Evolutionary conservation across 2,888 invertebrate genomes (phyloP).

Genomic region (Ennomos fuscantarius): DNA sequence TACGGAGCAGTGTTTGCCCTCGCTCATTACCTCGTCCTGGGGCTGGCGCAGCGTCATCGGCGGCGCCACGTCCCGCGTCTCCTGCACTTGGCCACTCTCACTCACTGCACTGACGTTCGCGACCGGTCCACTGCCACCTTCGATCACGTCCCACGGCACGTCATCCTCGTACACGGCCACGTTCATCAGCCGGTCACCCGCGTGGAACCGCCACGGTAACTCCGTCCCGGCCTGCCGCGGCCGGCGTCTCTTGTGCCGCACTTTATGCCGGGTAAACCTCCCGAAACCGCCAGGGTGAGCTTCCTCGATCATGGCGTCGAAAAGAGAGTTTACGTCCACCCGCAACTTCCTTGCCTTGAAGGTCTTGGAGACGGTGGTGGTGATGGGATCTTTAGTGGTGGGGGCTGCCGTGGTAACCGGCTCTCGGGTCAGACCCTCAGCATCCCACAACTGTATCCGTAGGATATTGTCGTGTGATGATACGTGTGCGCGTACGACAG

Average conservation of each 20-base stretch:
- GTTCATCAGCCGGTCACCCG: conserved; percentile 80
- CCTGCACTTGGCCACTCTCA: conserved; percentile 72
- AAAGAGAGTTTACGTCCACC: conserved; percentile 72
- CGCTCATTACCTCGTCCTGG: conserved; percentile 75
- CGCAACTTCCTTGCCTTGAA: conserved; percentile 62
- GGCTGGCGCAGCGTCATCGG: conserved; percentile 77
- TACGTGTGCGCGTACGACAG: conserved; percentile 71
- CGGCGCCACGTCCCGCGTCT: conserved; percentile 68
- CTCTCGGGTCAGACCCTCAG: conserved; percentile 74
- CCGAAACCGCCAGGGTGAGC: conserved; percentile 66
- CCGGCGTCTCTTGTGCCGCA: conserved; percentile 78
- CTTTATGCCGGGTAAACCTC: conserved; percentile 75
- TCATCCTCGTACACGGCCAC: conserved; percentile 82
- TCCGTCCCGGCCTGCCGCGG: conserved; percentile 69
- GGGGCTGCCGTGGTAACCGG: conserved; percentile 56
- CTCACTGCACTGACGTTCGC: conserved; percentile 78
- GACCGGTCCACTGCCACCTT: conserved; percentile 55
- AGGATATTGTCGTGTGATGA: conserved; percentile 79
- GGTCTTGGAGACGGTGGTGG: conserved; percentile 36
- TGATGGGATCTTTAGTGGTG: conserved; percentile 43
- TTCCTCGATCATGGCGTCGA: conserved; percentile 76
- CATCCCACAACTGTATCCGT: conserved; percentile 80
- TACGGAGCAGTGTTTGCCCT: conserved; percentile 65
- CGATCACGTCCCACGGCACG: conserved; percentile 81
- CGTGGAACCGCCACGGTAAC: conserved; percentile 82